These are phyloP conservation scores for Oscheius sp. DNA, from an alignment of 2,888 invertebrate genomes.

Conservation along the genomic window DNA sequence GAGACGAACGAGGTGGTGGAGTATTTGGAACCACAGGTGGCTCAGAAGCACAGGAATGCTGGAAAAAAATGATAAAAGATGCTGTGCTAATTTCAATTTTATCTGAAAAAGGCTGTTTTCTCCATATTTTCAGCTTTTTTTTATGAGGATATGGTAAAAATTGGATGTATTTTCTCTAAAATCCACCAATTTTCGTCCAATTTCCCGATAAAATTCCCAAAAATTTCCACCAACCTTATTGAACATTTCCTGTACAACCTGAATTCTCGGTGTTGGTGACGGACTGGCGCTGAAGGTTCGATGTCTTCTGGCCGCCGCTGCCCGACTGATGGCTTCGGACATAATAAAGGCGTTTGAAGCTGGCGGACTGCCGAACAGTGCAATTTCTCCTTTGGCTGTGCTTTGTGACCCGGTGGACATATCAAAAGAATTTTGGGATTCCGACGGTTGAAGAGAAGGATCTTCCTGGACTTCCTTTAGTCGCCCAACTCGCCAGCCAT, in stretches of 20 bases:
- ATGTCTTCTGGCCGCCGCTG: not conserved
- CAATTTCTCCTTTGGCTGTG: conserved; percentile 44
- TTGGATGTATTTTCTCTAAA: too few species aligned
- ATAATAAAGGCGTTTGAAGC: conserved; percentile 42
- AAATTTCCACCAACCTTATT: not conserved
- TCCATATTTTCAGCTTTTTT: too few species aligned
- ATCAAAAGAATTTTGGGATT: conserved; percentile 28
- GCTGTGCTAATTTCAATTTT: too few species aligned
- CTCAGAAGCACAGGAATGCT: conserved; percentile 20
- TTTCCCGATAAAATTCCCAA: too few species aligned
- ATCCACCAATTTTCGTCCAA: too few species aligned
- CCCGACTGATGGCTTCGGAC: conserved; percentile 20
- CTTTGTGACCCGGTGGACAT: conserved; percentile 23
- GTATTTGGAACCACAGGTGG: conserved; percentile 8
- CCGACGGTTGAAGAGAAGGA: conserved; percentile 16
- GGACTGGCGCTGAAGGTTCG: conserved; percentile 1
- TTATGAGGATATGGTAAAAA: too few species aligned
- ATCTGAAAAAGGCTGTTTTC: too few species aligned
- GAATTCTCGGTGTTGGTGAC: not conserved
- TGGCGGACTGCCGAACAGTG: conserved; percentile 65
- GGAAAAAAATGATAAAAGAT: not conserved
- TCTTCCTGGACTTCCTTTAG: conserved; percentile 42
- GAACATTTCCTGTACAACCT: not conserved
- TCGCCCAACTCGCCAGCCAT: conserved; percentile 41
- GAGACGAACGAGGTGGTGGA: conserved; percentile 16